A percentile compares a stretch with the other conserved stretches of the same genome.
Conservation (phyloP, 2,797 vertebrate species). For the Furcifer pardalis region DNA sequence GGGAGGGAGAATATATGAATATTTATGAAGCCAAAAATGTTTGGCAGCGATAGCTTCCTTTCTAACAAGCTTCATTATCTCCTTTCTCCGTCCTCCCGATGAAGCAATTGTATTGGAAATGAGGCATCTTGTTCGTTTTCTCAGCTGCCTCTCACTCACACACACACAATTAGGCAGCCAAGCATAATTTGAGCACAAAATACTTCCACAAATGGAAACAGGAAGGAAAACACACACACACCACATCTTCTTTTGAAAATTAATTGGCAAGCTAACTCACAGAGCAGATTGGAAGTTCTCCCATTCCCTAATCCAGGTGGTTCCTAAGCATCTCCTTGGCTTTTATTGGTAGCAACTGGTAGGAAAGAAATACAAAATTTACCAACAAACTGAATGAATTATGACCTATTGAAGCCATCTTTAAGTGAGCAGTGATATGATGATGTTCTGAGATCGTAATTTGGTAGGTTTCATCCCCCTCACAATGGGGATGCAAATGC, state of each 20-base stretch:
- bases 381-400: no score
- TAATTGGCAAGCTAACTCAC: slow-evolving; percentile 24
- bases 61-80: slow-evolving; percentile 61
- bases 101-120: slow-evolving; percentile 58
- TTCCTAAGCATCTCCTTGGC: slow-evolving; percentile 20
- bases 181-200: slow-evolving; percentile 50
- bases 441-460: no score
- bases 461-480: no score
- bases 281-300: slow-evolving; percentile 25
- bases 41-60: slow-evolving; percentile 39
- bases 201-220: slow-evolving; percentile 39
- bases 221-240: slow-evolving; percentile 38
- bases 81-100: slow-evolving; percentile 49
- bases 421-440: no score
- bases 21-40: slow-evolving; percentile 66
- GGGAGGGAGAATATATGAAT: slow-evolving; percentile 53
- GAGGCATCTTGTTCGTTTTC: slow-evolving; percentile 36
- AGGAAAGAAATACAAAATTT: background rate
- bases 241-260: slow-evolving; percentile 36
- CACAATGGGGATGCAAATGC: background rate
- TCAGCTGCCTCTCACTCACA: slow-evolving; percentile 59
- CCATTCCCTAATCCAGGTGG: slow-evolving; percentile 20
- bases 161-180: slow-evolving; percentile 62
- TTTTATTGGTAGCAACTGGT: background rate
- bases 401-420: no score